These are phyloP conservation scores for Crenuchus spilurus DNA, from an alignment of 2,797 vertebrate species.

Conservation along the genomic window DNA sequence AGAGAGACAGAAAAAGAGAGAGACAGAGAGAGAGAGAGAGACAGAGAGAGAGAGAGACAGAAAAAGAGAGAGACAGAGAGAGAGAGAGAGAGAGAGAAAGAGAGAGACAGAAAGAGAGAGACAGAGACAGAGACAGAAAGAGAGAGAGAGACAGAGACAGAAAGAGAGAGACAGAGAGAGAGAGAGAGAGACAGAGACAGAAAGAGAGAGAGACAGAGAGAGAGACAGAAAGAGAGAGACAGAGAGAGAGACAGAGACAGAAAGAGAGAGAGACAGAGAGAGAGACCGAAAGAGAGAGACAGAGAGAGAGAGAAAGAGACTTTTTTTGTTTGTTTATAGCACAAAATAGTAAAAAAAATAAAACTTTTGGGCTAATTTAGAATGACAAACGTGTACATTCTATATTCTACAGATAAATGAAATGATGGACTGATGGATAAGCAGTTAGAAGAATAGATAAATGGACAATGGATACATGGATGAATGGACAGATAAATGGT, in stretches of 20 bases:
- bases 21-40: too few relatives aligned
- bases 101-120: constrained; percentile 4
- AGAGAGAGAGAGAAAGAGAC: neutral
- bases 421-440: too few relatives aligned
- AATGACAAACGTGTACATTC: too few relatives aligned
- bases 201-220: neutral
- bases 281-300: neutral
- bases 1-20: too few relatives aligned
- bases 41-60: neutral
- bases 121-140: neutral
- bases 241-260: neutral
- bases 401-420: too few relatives aligned
- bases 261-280: neutral
- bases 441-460: too few relatives aligned
- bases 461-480: too few relatives aligned
- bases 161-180: neutral
- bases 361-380: too few relatives aligned
- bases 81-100: constrained; percentile 36
- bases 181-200: neutral
- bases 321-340: too few relatives aligned
- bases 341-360: too few relatives aligned
- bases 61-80: neutral
- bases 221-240: neutral
- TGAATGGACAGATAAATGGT: too few relatives aligned
- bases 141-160: too few relatives aligned